Conservation (phyloP, 1,140 invertebrate genomes). For the Plutomurus gul region DNA sequence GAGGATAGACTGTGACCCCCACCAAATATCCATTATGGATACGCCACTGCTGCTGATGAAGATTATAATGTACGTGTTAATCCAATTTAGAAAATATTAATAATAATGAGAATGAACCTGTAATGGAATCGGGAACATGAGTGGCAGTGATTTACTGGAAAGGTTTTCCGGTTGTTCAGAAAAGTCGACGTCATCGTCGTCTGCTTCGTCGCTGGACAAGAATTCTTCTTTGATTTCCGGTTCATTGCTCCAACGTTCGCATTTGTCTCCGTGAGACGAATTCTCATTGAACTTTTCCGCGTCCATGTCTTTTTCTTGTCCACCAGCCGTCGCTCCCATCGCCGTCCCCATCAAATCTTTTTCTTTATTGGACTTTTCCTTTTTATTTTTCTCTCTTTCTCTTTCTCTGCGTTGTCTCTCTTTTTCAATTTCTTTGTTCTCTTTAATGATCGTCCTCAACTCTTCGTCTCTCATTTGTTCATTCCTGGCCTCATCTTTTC, state of each 20-base stretch:
- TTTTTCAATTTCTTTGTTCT: neutral
- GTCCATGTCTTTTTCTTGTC: neutral
- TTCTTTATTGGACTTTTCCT: neutral
- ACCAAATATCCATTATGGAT: no score
- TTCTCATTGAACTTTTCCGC: slow-evolving; percentile 16
- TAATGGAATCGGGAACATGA: slow-evolving; percentile 45
- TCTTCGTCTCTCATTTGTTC: slow-evolving; percentile 73
- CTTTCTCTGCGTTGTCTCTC: neutral
- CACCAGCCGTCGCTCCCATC: neutral
- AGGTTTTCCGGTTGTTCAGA: slow-evolving; percentile 81
- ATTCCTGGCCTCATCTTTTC: slow-evolving; percentile 57
- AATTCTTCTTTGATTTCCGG: slow-evolving; percentile 34
- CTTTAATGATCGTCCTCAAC: neutral
- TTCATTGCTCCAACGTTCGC: slow-evolving; percentile 5
- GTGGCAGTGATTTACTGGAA: slow-evolving; percentile 64
- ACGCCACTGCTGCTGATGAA: no score
- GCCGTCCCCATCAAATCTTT: neutral
- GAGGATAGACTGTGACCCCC: no score
- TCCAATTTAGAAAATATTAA: neutral
- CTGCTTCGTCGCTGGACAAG: neutral
- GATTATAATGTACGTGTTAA: no score
- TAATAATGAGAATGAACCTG: neutral
- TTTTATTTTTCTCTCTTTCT: neutral
- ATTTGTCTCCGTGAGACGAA: neutral
- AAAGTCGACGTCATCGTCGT: slow-evolving; percentile 16